Evolutionary conservation across 1,140 invertebrate species (phyloP).

Genomic region (Panonychus citri): DNA sequence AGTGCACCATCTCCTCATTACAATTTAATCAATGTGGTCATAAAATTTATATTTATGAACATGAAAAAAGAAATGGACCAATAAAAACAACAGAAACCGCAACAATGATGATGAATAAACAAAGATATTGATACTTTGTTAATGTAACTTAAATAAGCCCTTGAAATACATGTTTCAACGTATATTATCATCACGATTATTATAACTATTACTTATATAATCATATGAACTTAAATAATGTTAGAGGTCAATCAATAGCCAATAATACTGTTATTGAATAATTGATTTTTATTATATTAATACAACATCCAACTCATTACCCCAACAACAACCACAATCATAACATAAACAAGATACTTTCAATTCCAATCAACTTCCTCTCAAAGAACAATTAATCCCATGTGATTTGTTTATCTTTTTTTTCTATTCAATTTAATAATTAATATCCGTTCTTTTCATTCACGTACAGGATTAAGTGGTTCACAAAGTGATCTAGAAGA

Average conservation of each 20-base stretch:
- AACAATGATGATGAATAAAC: conserved; percentile 32
- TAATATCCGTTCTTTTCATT: too few relatives aligned
- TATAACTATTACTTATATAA: too few relatives aligned
- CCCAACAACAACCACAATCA: too few relatives aligned
- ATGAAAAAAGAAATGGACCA: neutral
- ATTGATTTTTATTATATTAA: too few relatives aligned
- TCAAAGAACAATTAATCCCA: too few relatives aligned
- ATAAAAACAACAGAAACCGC: neutral
- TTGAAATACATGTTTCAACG: conserved; percentile 94
- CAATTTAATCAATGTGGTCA: neutral
- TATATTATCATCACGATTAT: too few relatives aligned
- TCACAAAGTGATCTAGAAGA: conserved; percentile 67
- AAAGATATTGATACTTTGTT: conserved; percentile 74
- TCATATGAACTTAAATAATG: conserved; percentile 91
- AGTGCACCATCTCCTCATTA: conserved; percentile 13
- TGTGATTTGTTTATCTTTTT: too few relatives aligned
- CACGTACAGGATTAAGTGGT: conserved; percentile 53
- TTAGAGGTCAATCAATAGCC: conserved; percentile 73
- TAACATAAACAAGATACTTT: too few relatives aligned
- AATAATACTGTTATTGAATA: too few relatives aligned
- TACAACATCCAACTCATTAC: too few relatives aligned
- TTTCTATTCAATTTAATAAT: too few relatives aligned
- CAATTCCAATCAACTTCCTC: too few relatives aligned
- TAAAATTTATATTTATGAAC: neutral
- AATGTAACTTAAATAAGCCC: conserved; percentile 32